A percentile compares a stretch with the other conserved stretches of the same genome.
These are phyloP conservation scores for Nephrotoma appendiculata DNA, from an alignment of 2,888 invertebrate genomes.

Conservation along the genomic window DNA sequence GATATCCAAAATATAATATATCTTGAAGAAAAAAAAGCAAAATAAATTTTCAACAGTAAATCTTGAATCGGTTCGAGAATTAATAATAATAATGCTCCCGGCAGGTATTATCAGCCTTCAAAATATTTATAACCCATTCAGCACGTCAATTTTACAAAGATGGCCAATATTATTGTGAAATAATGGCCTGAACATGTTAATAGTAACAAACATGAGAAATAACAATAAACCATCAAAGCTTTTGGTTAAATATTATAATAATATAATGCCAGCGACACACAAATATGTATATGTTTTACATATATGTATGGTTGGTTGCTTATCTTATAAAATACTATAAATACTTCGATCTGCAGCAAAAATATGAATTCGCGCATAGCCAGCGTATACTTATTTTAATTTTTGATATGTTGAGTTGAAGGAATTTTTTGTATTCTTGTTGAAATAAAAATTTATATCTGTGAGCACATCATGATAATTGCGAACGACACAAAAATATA, in stretches of 20 bases:
- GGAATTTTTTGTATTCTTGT: not conserved
- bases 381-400: not conserved
- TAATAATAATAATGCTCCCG: not conserved
- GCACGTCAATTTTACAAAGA: not conserved
- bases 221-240: not conserved
- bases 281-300: not conserved
- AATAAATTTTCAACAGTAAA: not conserved
- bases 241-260: not conserved
- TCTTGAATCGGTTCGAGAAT: not conserved
- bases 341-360: not conserved
- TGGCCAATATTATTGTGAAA: not conserved
- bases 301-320: not conserved
- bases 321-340: not conserved
- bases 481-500: no score
- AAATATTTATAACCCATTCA: not conserved
- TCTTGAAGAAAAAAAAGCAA: not conserved
- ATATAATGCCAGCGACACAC: not conserved
- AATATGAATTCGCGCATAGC: not conserved
- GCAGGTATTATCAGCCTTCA: not conserved
- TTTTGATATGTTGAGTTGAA: not conserved
- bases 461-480: no score
- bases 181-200: not conserved
- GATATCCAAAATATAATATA: not conserved
- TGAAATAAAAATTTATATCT: no score
- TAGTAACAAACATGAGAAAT: not conserved